Evolutionary conservation across 1,140 invertebrate species (phyloP).

Genomic region (Anadara kagoshimensis): DNA sequence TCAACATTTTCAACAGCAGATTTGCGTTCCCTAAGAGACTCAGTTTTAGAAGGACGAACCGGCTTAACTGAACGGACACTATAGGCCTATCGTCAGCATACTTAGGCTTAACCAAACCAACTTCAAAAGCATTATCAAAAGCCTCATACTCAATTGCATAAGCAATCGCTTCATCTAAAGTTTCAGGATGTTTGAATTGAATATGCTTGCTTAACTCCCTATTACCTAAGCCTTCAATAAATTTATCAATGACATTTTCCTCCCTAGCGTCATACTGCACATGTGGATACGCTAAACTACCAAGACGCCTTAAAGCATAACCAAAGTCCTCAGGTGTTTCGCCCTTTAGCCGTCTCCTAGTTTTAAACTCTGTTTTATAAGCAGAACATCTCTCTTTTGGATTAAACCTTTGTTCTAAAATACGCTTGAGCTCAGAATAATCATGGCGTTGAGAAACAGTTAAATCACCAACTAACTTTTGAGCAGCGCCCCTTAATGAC

Average conservation of each 20-base stretch:
- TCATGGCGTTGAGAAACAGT: no score
- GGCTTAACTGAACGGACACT: no score
- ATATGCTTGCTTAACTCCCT: slow-evolving; percentile 3
- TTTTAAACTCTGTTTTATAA: slow-evolving; percentile 9
- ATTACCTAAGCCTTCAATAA: background rate
- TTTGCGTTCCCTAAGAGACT: no score
- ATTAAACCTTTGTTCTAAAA: no score
- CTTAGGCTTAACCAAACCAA: no score
- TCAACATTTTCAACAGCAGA: no score
- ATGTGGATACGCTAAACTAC: background rate
- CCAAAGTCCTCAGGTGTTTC: slow-evolving; percentile 5
- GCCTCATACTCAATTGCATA: slow-evolving; percentile 10
- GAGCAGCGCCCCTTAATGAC: no score
- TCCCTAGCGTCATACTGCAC: no score
- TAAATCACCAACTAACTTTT: no score
- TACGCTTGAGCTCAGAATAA: no score
- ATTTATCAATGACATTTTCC: background rate
- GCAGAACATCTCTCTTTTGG: slow-evolving; percentile 5
- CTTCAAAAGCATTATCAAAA: background rate
- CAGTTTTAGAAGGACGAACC: no score
- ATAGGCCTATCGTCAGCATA: no score
- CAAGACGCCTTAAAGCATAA: background rate
- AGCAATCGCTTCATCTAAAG: slow-evolving; percentile 1
- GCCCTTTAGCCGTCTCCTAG: background rate
- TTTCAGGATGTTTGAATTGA: slow-evolving; percentile 8